Evolutionary conservation across 2,113 vertebrate genomes (phyloP).

Genomic region (Fregetta grallaria): DNA sequence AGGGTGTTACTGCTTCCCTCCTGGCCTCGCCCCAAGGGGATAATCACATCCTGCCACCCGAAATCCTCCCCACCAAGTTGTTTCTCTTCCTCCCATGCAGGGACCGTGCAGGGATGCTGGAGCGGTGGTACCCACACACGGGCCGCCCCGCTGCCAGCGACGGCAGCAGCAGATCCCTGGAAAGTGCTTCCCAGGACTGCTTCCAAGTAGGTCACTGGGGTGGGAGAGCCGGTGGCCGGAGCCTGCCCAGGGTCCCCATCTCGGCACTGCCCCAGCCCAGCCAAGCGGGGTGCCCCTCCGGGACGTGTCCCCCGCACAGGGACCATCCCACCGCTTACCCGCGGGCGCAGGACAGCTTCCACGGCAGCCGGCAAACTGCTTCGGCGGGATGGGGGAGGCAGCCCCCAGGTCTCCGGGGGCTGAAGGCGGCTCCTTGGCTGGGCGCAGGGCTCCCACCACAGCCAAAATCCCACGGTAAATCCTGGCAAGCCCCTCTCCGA

Average conservation of each 20-base stretch:
- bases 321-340: neutral
- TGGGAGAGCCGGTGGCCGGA: neutral
- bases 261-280: neutral
- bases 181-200: neutral
- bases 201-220: constrained; percentile 8
- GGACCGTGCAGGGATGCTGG: fast-evolving
- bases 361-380: neutral
- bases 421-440: neutral
- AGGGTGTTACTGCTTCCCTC: neutral
- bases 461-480: constrained; percentile 44
- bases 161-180: neutral
- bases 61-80: neutral
- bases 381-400: fast-evolving
- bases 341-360: neutral
- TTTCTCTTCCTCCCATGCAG: fast-evolving
- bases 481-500: constrained; percentile 20
- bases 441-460: neutral
- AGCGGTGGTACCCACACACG: neutral
- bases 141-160: neutral
- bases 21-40: neutral
- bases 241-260: neutral
- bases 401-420: neutral
- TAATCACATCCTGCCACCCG: neutral
- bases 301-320: fast-evolving
- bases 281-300: fast-evolving